These are phyloP conservation scores for Nanorana parkeri DNA, from an alignment of 2,113 vertebrate species.

Conservation along the genomic window DNA sequence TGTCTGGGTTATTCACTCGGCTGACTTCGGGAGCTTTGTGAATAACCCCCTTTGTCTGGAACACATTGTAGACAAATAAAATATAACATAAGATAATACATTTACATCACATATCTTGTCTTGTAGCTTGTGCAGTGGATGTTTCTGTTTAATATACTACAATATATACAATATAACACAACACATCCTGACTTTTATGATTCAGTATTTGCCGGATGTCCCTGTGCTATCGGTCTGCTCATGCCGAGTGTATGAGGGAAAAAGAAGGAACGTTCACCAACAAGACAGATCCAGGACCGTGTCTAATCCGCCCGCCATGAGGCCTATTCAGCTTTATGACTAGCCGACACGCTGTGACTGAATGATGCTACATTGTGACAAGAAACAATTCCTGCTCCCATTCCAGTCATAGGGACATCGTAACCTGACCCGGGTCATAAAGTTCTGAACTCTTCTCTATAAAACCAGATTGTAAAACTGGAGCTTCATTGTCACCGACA, in stretches of 20 bases:
- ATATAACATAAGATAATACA: too few relatives aligned
- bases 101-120: too few relatives aligned
- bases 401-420: background rate
- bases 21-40: too few relatives aligned
- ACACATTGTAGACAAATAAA: too few relatives aligned
- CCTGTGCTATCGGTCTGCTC: background rate
- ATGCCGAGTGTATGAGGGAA: background rate
- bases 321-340: constrained; percentile 40
- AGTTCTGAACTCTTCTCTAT: background rate
- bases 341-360: background rate
- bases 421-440: constrained; percentile 31
- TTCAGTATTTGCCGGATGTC: background rate
- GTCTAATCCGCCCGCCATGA: constrained; percentile 29
- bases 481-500: constrained; percentile 3
- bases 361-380: constrained; percentile 2
- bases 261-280: background rate
- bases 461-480: constrained; percentile 11
- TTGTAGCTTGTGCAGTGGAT: too few relatives aligned
- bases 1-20: too few relatives aligned
- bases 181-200: too few relatives aligned
- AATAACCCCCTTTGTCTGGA: too few relatives aligned
- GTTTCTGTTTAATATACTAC: too few relatives aligned
- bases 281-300: background rate
- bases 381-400: background rate
- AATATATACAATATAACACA: too few relatives aligned